Percentiles rank a stretch among this genome's conserved stretches.
phyloP scores from a whole-genome alignment of 2,888 invertebrate genomes.

The Automeris io region DNA sequence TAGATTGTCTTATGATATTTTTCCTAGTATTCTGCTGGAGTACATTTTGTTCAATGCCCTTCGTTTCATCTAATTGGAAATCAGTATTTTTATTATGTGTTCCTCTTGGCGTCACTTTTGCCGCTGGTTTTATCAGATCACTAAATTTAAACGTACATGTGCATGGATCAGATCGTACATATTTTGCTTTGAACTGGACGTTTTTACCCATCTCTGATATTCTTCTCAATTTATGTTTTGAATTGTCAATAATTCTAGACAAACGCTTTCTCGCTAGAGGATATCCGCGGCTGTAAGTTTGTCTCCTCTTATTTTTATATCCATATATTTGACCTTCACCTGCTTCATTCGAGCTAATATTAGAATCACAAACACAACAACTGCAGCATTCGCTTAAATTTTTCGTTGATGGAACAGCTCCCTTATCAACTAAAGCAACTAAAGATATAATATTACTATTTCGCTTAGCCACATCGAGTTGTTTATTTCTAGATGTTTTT shows the following conservation, averaged over 20 bases:
- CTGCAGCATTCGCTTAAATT: slow-evolving; percentile 39
- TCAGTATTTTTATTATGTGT: slow-evolving; percentile 11
- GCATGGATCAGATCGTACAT: slow-evolving; percentile 45
- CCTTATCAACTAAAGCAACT: slow-evolving; percentile 39
- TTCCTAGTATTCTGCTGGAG: slow-evolving; percentile 7
- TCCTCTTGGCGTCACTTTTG: slow-evolving; percentile 20
- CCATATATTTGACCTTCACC: slow-evolving; percentile 17
- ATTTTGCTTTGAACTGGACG: slow-evolving; percentile 29
- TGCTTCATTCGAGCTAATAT: slow-evolving; percentile 14
- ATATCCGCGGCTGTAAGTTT: neutral
- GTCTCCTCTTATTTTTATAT: slow-evolving; percentile 6
- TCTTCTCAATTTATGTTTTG: slow-evolving; percentile 18
- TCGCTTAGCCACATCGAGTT: slow-evolving; percentile 20
- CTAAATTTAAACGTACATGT: slow-evolving; percentile 33
- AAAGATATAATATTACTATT: slow-evolving; percentile 29
- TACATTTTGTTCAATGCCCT: slow-evolving; percentile 10
- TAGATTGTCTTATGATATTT: slow-evolving; percentile 16
- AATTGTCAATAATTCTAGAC: slow-evolving; percentile 21
- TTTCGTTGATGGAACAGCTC: slow-evolving; percentile 22
- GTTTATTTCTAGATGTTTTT: slow-evolving; percentile 11
- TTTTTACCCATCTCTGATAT: slow-evolving; percentile 17
- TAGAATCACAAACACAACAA: slow-evolving; percentile 39
- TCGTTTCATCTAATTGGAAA: slow-evolving; percentile 8
- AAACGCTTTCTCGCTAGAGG: slow-evolving; percentile 2
- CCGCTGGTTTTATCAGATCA: slow-evolving; percentile 20